Percentiles rank a stretch among this genome's conserved stretches.
These are phyloP conservation scores for Ceramica pisi DNA, from an alignment of 2,888 invertebrate genomes.

Conservation along the genomic window DNA sequence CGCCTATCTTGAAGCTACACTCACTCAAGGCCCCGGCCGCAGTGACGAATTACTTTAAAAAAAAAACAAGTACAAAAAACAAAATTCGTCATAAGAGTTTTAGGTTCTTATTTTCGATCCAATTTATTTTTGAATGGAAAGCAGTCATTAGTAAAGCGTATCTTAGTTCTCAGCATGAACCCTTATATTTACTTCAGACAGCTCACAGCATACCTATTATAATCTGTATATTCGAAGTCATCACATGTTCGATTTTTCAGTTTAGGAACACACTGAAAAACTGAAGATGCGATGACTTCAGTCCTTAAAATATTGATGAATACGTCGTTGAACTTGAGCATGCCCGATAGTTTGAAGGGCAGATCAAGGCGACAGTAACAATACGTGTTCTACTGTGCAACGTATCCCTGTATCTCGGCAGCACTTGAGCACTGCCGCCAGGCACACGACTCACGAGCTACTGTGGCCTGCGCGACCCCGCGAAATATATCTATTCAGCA, in stretches of 20 bases:
- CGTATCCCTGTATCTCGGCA: neutral
- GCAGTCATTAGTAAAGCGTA: neutral
- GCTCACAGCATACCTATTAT: too few relatives aligned
- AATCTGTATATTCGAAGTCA: neutral
- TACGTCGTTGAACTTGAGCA: too few relatives aligned
- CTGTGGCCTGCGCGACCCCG: neutral
- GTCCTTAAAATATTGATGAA: neutral
- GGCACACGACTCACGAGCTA: too few relatives aligned
- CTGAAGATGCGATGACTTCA: too few relatives aligned
- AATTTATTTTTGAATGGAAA: neutral
- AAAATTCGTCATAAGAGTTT: neutral
- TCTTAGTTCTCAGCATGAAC: neutral
- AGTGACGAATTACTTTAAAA: slow-evolving; percentile 26
- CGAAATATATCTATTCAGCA: neutral
- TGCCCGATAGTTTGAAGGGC: too few relatives aligned
- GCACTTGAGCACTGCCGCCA: neutral
- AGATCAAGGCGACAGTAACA: too few relatives aligned
- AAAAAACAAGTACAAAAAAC: slow-evolving; percentile 9
- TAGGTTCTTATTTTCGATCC: slow-evolving; percentile 1
- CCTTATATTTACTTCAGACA: neutral
- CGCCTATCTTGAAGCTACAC: slow-evolving; percentile 9
- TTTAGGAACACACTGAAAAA: too few relatives aligned
- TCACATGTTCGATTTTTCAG: neutral
- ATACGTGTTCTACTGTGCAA: too few relatives aligned
- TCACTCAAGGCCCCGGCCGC: slow-evolving; percentile 22